Conservation (phyloP, 2,797 vertebrate genomes). For the Mus minutoides region DNA sequence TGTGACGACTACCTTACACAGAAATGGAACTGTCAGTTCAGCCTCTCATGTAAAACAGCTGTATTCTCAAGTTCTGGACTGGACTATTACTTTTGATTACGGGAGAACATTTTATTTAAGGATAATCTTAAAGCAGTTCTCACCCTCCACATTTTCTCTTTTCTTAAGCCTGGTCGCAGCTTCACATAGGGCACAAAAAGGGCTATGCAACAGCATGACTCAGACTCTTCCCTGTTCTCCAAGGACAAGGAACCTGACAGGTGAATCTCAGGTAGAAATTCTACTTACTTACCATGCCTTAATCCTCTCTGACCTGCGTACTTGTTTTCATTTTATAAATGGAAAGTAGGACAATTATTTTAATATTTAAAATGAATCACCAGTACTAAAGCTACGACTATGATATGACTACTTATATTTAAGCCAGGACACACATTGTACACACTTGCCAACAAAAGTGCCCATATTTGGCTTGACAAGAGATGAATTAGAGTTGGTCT, state of each 20-base stretch:
- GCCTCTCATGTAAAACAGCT: neutral
- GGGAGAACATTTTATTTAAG: neutral
- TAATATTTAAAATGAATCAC: slow-evolving; percentile 21
- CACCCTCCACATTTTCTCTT: neutral
- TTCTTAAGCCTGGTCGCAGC: neutral
- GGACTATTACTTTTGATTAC: neutral
- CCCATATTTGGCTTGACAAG: neutral
- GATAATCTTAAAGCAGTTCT: neutral
- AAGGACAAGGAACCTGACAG: neutral
- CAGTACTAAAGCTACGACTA: neutral
- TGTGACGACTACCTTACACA: neutral
- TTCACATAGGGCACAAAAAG: neutral
- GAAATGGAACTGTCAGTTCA: neutral
- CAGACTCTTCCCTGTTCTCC: neutral
- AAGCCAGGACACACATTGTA: neutral
- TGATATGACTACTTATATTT: neutral
- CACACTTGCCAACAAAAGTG: neutral
- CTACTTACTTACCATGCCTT: neutral
- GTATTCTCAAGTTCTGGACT: neutral
- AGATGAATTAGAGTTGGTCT: neutral
- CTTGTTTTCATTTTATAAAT: neutral
- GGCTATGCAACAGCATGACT: neutral
- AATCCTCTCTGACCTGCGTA: neutral
- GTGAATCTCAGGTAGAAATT: neutral
- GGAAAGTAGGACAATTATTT: neutral